Evolutionary conservation across 2,797 vertebrate species (phyloP), one percentile per base, ranked within the genome.

Genomic region (Diplodus sargus): DNA sequence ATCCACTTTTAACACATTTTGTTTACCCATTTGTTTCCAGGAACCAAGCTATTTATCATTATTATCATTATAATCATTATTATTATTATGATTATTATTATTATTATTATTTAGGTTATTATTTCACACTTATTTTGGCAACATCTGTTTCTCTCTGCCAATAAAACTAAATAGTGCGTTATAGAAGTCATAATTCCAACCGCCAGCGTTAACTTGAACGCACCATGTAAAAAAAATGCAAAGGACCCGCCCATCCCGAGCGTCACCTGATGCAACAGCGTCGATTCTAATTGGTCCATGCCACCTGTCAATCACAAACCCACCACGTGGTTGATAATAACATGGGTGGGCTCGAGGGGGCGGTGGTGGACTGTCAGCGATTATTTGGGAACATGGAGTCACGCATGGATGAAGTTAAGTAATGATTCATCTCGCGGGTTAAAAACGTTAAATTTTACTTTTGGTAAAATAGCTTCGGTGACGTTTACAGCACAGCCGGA

Each of bases 261-360:
- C 48, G 51, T 81, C 84, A 87, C 25, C 5, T 88, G 84, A 85
- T 28, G 4, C 20, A 1, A 1, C 8, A 9, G 2, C 0, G 0
- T 4, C 2, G 11, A 49, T 77, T 52, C 45, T 3, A 63, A 60
- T 70, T 92, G 87, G 88, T 2, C 22, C 0, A 1, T 51, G 20
- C 4, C 10, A 39, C 13, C 67, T 85, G 85, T 84, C 92, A 79
- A 76, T 93, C 89, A 42, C 6, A 34, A 15, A 42, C 51, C 59
- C 5, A 78, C 78, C 87, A 84, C 85, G 83, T 86, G 86, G 90
- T 87, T 53, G 51, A 84, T 87, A 84, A 87, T 84, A 87, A 87
- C 84, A 88, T 20, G 74, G 74, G 65, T 71, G 86, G 77, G 70
- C 87, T 79, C 23, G 72, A 78, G 90, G 85, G 84, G 89, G 88